Evolutionary conservation across 2,113 vertebrate genomes (phyloP).

Genomic region (Leucoraja erinaceus): DNA sequence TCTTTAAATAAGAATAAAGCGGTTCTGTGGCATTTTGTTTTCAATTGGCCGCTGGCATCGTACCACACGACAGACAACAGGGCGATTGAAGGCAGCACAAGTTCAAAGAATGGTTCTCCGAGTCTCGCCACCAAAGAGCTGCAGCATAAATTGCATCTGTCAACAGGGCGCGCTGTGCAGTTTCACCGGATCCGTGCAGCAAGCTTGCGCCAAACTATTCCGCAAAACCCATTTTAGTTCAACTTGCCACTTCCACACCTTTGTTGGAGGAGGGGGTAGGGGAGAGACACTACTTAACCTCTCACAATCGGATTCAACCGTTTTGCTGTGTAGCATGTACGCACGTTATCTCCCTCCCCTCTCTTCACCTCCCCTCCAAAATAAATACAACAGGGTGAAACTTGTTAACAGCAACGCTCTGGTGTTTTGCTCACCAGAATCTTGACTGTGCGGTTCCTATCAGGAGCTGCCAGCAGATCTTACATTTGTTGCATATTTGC

Average conservation of each 20-base stretch:
- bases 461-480: neutral
- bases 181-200: no score
- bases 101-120: constrained; percentile 39
- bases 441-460: neutral
- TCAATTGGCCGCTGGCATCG: constrained; percentile 51
- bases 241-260: neutral
- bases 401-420: neutral
- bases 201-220: neutral
- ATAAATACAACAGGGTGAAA: neutral
- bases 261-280: neutral
- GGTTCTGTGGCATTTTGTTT: constrained; percentile 49
- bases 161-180: constrained; percentile 44
- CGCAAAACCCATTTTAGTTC: neutral
- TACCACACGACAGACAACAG: constrained; percentile 44
- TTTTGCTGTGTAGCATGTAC: neutral
- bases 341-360: neutral
- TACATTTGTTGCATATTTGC: neutral
- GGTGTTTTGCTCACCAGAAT: neutral
- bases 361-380: neutral
- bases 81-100: constrained; percentile 46
- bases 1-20: constrained; percentile 49
- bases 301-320: no score
- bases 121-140: constrained; percentile 39
- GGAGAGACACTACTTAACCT: neutral
- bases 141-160: constrained; percentile 42